A percentile compares a stretch with the other conserved stretches of the same genome.
phyloP scores from a whole-genome alignment of 2,888 invertebrate genomes.

The Drosophila prostipennis region DNA sequence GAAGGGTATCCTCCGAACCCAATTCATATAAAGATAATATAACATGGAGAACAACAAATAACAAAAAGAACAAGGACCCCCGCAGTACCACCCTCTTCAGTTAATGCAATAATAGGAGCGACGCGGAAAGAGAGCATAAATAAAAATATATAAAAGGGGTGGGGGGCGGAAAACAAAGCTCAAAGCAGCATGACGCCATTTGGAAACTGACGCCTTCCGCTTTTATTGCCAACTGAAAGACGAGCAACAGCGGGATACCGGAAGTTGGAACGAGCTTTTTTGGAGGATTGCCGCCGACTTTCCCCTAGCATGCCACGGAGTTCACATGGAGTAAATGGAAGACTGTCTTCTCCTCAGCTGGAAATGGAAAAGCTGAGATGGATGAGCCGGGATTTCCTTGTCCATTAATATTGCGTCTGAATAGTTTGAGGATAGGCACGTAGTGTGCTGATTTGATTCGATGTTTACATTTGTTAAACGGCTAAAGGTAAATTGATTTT shows the following conservation, averaged over 20 bases:
- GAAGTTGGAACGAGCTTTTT: slow-evolving; percentile 18
- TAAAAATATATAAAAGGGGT: slow-evolving; percentile 36
- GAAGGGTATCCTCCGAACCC: slow-evolving; percentile 13
- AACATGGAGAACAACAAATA: slow-evolving; percentile 36
- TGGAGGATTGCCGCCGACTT: background rate
- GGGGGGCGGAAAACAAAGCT: slow-evolving; percentile 45
- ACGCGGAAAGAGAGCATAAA: slow-evolving; percentile 36
- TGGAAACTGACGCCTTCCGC: slow-evolving; percentile 62
- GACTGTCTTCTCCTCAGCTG: slow-evolving; percentile 15
- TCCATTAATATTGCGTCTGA: slow-evolving; percentile 26
- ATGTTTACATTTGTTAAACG: slow-evolving; percentile 14
- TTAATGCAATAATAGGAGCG: slow-evolving; percentile 47
- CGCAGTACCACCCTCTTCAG: slow-evolving; percentile 4
- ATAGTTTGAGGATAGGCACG: slow-evolving; percentile 7
- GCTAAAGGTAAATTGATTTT: slow-evolving; percentile 3
- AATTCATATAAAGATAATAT: slow-evolving; percentile 46
- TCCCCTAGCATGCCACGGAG: slow-evolving; percentile 11
- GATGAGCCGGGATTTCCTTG: slow-evolving; percentile 24
- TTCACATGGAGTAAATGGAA: slow-evolving; percentile 26
- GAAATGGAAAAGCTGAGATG: slow-evolving; percentile 34
- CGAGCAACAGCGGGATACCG: slow-evolving; percentile 18
- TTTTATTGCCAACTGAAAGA: slow-evolving; percentile 42
- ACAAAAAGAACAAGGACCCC: slow-evolving; percentile 28
- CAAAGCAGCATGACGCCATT: slow-evolving; percentile 67
- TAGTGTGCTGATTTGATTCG: slow-evolving; percentile 5